A percentile compares a stretch with the other conserved stretches of the same genome.
These are phyloP conservation scores for Drosophila maculinotata DNA, from an alignment of 2,888 invertebrate species.

Conservation along the genomic window DNA sequence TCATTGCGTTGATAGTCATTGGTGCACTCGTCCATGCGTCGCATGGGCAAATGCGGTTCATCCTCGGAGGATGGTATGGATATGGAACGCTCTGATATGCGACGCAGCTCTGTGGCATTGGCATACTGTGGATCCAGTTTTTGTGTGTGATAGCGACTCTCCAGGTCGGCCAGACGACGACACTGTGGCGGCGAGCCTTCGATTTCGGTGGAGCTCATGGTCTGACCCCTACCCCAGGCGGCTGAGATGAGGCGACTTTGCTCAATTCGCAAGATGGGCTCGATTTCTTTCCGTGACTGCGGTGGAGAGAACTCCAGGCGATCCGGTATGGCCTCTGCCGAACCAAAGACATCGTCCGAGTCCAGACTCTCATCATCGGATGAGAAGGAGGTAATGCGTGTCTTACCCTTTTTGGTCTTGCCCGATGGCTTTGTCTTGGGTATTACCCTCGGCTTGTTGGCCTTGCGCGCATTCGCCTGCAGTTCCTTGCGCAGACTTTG, in stretches of 20 bases:
- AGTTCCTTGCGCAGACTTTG: conserved; percentile 87
- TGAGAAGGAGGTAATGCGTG: conserved; percentile 90
- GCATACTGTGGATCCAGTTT: conserved; percentile 88
- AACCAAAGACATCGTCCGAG: conserved; percentile 91
- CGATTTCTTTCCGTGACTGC: conserved; percentile 91
- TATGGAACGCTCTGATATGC: conserved; percentile 91
- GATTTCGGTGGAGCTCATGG: conserved; percentile 92
- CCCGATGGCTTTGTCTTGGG: conserved; percentile 87
- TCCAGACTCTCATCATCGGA: conserved; percentile 92
- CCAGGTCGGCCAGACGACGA: conserved; percentile 88
- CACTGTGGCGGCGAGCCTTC: conserved; percentile 92
- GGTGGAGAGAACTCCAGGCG: conserved; percentile 91
- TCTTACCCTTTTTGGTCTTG: conserved; percentile 89
- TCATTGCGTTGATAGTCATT: conserved; percentile 88
- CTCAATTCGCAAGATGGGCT: conserved; percentile 90
- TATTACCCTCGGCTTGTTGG: conserved; percentile 88
- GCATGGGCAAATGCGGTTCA: conserved; percentile 88
- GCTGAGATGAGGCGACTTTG: conserved; percentile 89
- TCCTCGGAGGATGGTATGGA: conserved; percentile 92
- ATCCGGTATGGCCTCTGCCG: conserved; percentile 90
- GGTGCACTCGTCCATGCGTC: conserved; percentile 86
- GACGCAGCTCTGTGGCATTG: conserved; percentile 88
- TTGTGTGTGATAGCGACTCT: conserved; percentile 89
- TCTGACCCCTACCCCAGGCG: conserved; percentile 89
- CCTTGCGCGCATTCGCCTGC: conserved; percentile 86